Percentiles rank a stretch among this genome's conserved stretches.
Conservation (phyloP, 2,888 invertebrate genomes). For the Ophion slaviceki region DNA sequence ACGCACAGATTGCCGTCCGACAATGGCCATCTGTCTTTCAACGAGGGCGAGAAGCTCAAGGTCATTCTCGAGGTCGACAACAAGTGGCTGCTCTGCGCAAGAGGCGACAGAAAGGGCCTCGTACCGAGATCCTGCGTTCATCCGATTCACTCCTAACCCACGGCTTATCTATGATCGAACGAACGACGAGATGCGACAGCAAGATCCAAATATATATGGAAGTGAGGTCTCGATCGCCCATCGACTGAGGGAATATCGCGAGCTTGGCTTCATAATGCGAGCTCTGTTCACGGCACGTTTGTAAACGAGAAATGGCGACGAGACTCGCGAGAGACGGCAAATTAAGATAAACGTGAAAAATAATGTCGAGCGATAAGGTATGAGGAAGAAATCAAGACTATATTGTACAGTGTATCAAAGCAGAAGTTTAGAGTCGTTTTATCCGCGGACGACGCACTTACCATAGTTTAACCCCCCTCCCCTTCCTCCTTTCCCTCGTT, state of each 20-base stretch:
- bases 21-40: constrained; percentile 91
- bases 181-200: constrained; percentile 45
- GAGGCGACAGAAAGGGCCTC: constrained; percentile 90
- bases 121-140: constrained; percentile 89
- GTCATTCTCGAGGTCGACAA: constrained; percentile 91
- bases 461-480: constrained; percentile 52
- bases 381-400: constrained; percentile 66
- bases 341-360: constrained; percentile 13
- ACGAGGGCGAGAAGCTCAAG: constrained; percentile 90
- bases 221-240: constrained; percentile 46
- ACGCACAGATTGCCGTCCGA: constrained; percentile 91
- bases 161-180: constrained; percentile 50
- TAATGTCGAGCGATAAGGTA: constrained; percentile 8
- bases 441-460: constrained; percentile 60
- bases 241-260: constrained; percentile 47
- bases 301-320: constrained; percentile 4
- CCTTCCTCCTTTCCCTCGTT: constrained; percentile 17
- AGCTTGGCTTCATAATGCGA: constrained; percentile 51
- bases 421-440: constrained; percentile 65
- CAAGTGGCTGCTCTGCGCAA: constrained; percentile 90
- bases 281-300: constrained; percentile 40
- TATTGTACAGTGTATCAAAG: constrained; percentile 81
- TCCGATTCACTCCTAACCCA: constrained; percentile 80
- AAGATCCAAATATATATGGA: constrained; percentile 43
- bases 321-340: not conserved